Evolutionary conservation across 2,113 vertebrate species (phyloP), one percentile per base, ranked within the genome.

Genomic region (Oplegnathus fasciatus): DNA sequence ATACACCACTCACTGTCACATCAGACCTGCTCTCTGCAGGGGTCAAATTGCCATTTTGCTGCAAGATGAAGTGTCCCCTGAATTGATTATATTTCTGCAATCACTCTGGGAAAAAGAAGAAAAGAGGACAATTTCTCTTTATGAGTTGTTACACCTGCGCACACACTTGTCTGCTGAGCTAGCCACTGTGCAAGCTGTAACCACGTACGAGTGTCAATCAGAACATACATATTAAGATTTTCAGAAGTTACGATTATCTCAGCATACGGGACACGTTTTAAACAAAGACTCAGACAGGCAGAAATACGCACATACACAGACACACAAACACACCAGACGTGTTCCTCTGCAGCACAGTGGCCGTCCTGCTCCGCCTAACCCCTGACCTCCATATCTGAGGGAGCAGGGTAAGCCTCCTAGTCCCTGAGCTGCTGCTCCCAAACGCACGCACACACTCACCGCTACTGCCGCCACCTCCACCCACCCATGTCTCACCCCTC

Each of bases 11-110:
- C 89, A 24, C 81, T 61, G 85, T 87, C 90, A 80, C 79, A 85
- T 87, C 83, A 73, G 88, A 82, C 85, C 82, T 24, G 70, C 87
- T 77, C 93, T 88, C 92, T 14, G 86, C 89, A 37, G 91, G 94
- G 91, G 94, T 93, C 91, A 94, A 94, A 94, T 94, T 94, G 93
- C 71, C 92, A 92, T 91, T 92, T 94, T 91, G 86, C 88, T 64
- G 77, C 86, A 48, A 87, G 85, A 94, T 90, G 89, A 92, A 91
- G 86, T 76, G 85, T 86, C 87, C 82, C 74, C 75, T 48, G 82
- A 89, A 90, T 90, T 92, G 89, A 93, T 93, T 93, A 91, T 81
- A 86, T 91, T 91, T 91, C 77, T 76, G 83, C 86, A 90, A 91
- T 93, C 90, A 85, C 74, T 84, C 82, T 30, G 64, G 13, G 71